Base-by-base conservation (phyloP, 2,113 vertebrate genomes). In the Anoplopoma fimbria region DNA sequence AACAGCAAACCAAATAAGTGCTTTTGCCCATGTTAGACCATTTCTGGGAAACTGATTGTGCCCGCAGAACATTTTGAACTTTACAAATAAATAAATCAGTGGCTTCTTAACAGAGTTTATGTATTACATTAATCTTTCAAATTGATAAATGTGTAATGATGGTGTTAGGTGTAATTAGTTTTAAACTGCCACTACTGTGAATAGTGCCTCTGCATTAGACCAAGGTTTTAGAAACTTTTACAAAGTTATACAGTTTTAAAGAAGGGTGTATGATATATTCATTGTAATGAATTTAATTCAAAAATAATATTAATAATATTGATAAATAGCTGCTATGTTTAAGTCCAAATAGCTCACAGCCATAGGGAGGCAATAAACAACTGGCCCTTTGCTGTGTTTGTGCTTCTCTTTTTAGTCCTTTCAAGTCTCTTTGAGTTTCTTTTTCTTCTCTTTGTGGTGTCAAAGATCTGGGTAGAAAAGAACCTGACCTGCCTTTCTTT, bases 171-270 rank as follows among this genome's bases (percentile, higher is more conserved):
- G 81, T 88, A 86, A 92, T 91, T 81, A 87, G 69, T 60, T 81
- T 93, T 75, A 93, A 92, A 79, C 68, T 74, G 88, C 87, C 25
- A 92, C 86, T 38, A 23, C 51, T 47, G 47, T 82, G 40, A 88
- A 74, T 76, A 71, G 74, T 74, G n/a, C 51, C 75, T 87, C 65
- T 65, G 27, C 62, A 72, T 79, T 63, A 73, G 60, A 78, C 6
- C 65, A 45, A 33, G 6, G 29, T 7, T 69, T 17, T 40, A n/a
- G 23, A 76, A 25, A 72, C 34, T 0, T 53, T 36, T 60, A 10
- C 21, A 10, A 1, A 40, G 36, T 6, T 14, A 1, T n/a, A 23
- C 27, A 29, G 23, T 6, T 23, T 36, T 51, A n/a, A 53, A 67
- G 40, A 27, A 10, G 29, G 60, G 31, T 23, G 23, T 5, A 57